Base-by-base conservation (phyloP, 2,113 vertebrate genomes). In the Petromus typicus region DNA sequence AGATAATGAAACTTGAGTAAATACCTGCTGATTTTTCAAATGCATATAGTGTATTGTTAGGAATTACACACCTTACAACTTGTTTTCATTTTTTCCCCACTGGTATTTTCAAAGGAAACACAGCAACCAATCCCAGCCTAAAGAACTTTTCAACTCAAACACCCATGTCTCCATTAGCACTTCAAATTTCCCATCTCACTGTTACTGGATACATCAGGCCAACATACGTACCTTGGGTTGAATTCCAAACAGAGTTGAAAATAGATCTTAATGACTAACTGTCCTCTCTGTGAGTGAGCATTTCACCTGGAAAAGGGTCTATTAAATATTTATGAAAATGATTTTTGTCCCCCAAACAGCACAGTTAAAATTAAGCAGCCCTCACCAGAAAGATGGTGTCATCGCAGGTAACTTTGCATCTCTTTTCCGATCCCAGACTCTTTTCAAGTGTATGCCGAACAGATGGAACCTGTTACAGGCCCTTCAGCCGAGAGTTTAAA, bases 351-450 rank as follows among this genome's bases (percentile, higher is more conserved):
- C 91, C 90, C 80, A 95, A 57, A 97, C 59, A 97, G 16, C 89
- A 96, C 45, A 96, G 91, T 93, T 83, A 94, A 97, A 97, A 98
- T 98, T 97, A 96, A 98, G 97, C 96, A 96, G 95, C 94, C 66
- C 75, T 96, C 96, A 20, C 43, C 95, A 98, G 95, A 96, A 96
- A 96, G 90, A 82, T 81, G 37, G 13, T 95, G 87, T 66, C 67
- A 17, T 96, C 89, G 54, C 81, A 97, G 97, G 94, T 97, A 96
- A 96, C 82, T 96, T 92, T 37, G 5, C 87, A 79, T 88, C 91
- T 76, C 71, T 40, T 75, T 86, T 93, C 69, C 78, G 32, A 45
- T 97, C 75, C 66, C 66, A 93, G 94, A 89, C 75, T 93, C 90
- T 97, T 97, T 97, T 97, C 89, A 97, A 97, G 83, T 93, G 66